These are phyloP conservation scores for Pteropus rufus DNA, from an alignment of 2,797 vertebrate genomes.

Conservation along the genomic window DNA sequence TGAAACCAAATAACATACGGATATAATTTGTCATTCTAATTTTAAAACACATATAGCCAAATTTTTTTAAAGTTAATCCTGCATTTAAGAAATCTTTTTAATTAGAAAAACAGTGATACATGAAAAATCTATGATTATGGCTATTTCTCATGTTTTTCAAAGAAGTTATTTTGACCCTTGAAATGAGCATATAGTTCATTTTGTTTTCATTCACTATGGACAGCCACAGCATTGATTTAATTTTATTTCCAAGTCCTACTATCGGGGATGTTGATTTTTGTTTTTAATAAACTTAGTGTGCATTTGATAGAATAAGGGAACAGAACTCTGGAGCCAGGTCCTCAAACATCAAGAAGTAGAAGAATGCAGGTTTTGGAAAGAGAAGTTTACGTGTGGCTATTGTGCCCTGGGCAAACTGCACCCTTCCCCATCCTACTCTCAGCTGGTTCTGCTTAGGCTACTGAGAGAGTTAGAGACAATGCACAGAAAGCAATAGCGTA, in stretches of 20 bases:
- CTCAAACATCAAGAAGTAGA: neutral
- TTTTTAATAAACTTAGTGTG: neutral
- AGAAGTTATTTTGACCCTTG: conserved; percentile 11
- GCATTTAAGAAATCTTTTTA: neutral
- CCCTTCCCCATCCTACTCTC: no score
- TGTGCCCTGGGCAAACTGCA: neutral
- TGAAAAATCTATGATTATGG: neutral
- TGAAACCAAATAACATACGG: conserved; percentile 18
- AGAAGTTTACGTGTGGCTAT: neutral
- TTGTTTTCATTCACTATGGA: neutral
- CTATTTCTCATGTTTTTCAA: neutral
- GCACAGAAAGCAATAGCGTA: neutral
- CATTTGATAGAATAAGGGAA: neutral
- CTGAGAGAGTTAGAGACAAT: neutral
- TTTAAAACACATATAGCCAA: neutral
- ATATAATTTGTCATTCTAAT: neutral
- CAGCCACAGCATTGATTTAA: neutral
- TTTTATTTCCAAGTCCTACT: neutral
- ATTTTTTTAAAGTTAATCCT: neutral
- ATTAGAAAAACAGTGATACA: neutral
- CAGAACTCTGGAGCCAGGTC: neutral
- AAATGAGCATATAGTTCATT: neutral
- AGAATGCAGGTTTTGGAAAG: neutral
- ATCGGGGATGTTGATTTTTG: neutral
- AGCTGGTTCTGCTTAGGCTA: neutral